Evolutionary conservation across 2,888 invertebrate species (phyloP).

Genomic region (Synergus gifuensis): DNA sequence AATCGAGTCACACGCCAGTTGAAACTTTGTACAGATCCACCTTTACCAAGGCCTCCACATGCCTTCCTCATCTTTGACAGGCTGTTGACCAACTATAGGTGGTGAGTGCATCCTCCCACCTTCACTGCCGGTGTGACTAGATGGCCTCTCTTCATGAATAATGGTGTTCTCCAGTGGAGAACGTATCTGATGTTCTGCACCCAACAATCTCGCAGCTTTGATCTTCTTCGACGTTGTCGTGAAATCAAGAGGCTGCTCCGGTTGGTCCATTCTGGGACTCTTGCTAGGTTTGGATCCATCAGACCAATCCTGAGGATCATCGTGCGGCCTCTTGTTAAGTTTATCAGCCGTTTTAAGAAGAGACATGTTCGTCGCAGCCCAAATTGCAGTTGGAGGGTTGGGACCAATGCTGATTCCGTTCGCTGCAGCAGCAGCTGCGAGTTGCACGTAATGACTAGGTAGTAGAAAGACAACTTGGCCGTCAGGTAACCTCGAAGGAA

Average conservation of each 20-base stretch:
- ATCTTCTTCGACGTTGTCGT: conserved; percentile 74
- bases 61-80: conserved; percentile 74
- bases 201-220: conserved; percentile 57
- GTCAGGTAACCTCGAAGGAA: conserved; percentile 81
- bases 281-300: conserved; percentile 60
- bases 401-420: conserved; percentile 76
- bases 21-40: background rate
- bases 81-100: conserved; percentile 63
- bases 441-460: conserved; percentile 82
- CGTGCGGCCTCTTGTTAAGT: conserved; percentile 71
- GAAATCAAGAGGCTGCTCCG: conserved; percentile 75
- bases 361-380: conserved; percentile 77
- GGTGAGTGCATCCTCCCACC: conserved; percentile 64
- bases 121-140: conserved; percentile 67
- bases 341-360: conserved; percentile 74
- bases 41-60: conserved; percentile 77
- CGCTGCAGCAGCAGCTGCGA: conserved; percentile 79
- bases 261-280: conserved; percentile 66
- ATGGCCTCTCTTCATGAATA: conserved; percentile 64
- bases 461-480: conserved; percentile 82
- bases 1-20: conserved; percentile 28
- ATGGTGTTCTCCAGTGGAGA: conserved; percentile 51
- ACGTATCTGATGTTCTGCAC: conserved; percentile 52
- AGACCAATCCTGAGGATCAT: conserved; percentile 69
- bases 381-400: conserved; percentile 75